These are phyloP conservation scores for Chloebia gouldiae DNA, from an alignment of 2,113 vertebrate species.

Conservation along the genomic window DNA sequence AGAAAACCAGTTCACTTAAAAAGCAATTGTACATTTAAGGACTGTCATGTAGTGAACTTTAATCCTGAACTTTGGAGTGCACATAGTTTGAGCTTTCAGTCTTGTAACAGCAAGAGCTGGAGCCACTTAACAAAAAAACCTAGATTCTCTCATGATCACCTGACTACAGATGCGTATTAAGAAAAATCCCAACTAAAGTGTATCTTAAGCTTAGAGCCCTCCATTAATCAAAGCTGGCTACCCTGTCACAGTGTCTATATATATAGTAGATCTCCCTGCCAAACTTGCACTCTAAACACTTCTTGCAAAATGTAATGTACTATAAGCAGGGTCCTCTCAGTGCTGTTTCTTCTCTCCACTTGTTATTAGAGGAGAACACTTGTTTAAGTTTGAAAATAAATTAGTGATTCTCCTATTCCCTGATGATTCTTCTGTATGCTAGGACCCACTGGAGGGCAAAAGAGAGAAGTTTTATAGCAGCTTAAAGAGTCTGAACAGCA, in stretches of 20 bases:
- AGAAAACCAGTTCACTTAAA: not conserved
- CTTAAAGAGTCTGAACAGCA: not conserved
- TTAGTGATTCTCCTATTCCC: not conserved
- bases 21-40: not conserved
- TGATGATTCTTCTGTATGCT: not conserved
- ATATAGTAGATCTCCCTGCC: not conserved
- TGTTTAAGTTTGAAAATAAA: constrained; percentile 42
- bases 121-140: not conserved
- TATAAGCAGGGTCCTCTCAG: not conserved
- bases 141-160: constrained; percentile 16
- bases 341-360: constrained; percentile 9
- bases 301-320: not conserved
- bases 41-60: not conserved
- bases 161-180: not conserved
- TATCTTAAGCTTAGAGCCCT: not conserved
- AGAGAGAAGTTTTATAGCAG: not conserved
- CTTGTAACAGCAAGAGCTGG: not conserved
- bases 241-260: not conserved
- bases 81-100: not conserved
- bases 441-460: not conserved
- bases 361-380: constrained; percentile 22
- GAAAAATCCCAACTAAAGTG: not conserved
- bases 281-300: constrained; percentile 29
- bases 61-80: not conserved
- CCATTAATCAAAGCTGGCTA: constrained; percentile 21